Base-by-base conservation (phyloP, 2,113 vertebrate genomes). In the Noctilio leporinus region DNA sequence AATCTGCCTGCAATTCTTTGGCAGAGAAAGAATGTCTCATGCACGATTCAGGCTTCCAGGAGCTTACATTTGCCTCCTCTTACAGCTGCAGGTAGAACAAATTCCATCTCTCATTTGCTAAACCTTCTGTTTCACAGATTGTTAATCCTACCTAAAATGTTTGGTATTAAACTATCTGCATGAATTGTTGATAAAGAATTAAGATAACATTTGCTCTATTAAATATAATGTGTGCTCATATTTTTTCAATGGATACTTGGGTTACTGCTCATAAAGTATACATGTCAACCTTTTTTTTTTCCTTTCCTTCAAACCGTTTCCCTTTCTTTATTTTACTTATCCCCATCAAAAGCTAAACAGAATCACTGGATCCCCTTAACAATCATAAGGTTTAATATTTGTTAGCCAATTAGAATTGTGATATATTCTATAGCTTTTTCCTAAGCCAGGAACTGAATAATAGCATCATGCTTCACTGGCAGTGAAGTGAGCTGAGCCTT, bases 401-500 rank as follows among this genome's bases (percentile, higher is more conserved):
- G 97, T 97, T 98, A 97, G 97, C 97, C 98, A 98, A 93, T 98
- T 98, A 97, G 97, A 97, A 96, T 94, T 93, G 97, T 98, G 97
- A 97, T 98, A 95, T 96, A 98, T 98, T 98, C 98, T 98, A 98
- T 98, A 98, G 98, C 98, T 98, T 98, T 98, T 98, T 97, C 96
- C 97, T 97, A 97, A 98, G 98, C 97, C 97, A 98, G 97, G 98
- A 98, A 98, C 98, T 98, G 98, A 98, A 98, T 99, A 99, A 99
- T 98, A 98, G 98, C 98, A 98, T 98, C 98, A 98, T 98, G 98
- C 98, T 99, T 98, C 98, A 98, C 97, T 98, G 98, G 97, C 98
- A 95, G 98, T 98, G 97, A 98, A 98, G 98, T 98, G 98, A 98
- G 98, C 98, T 98, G 98, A 98, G 98, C 97, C 98, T 98, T 98